These are phyloP conservation scores for Synanthedon andrenaeformis DNA, from an alignment of 2,888 invertebrate genomes.

Conservation along the genomic window DNA sequence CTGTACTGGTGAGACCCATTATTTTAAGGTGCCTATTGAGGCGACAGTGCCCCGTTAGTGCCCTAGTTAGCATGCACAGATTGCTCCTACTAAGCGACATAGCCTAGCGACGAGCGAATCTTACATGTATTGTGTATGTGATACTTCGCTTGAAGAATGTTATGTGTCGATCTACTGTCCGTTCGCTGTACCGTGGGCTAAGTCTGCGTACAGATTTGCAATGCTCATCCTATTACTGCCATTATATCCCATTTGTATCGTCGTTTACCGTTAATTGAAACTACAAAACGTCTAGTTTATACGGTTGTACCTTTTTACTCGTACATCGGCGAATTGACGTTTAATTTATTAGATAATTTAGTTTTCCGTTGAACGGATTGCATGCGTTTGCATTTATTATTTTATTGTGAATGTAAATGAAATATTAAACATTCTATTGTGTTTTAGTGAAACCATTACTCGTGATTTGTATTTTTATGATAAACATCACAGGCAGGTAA, in stretches of 20 bases:
- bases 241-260: slow-evolving; percentile 32
- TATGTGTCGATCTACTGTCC: background rate
- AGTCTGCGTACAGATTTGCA: slow-evolving; percentile 6
- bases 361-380: slow-evolving; percentile 26
- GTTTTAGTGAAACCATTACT: background rate
- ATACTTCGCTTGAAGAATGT: too few relatives aligned
- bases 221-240: slow-evolving; percentile 6
- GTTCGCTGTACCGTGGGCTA: background rate
- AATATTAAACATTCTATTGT: background rate
- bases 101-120: too few relatives aligned
- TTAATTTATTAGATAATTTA: slow-evolving; percentile 53
- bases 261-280: slow-evolving; percentile 42
- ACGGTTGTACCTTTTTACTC: slow-evolving; percentile 34
- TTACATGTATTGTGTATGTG: too few relatives aligned
- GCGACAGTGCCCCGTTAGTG: too few relatives aligned
- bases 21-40: too few relatives aligned
- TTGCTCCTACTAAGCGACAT: too few relatives aligned
- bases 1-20: too few relatives aligned
- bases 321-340: slow-evolving; percentile 23
- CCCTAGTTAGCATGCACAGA: too few relatives aligned
- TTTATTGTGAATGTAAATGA: background rate
- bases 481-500: too few relatives aligned
- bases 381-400: background rate
- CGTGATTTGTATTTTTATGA: too few relatives aligned
- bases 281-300: slow-evolving; percentile 42